These are phyloP conservation scores for Vimba vimba DNA, from an alignment of 2,113 vertebrate species.

Conservation along the genomic window DNA sequence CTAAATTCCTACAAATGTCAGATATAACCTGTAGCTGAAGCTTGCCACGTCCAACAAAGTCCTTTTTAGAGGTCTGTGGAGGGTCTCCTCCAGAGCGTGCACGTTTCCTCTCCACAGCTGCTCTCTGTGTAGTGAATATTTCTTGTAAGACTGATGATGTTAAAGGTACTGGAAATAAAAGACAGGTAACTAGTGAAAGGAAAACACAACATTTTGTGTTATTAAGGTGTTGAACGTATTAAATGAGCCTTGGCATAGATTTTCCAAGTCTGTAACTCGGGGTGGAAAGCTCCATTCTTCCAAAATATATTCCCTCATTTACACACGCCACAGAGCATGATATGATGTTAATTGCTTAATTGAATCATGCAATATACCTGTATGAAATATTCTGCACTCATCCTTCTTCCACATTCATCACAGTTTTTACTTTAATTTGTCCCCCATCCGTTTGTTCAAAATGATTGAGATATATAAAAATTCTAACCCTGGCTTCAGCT, in stretches of 20 bases:
- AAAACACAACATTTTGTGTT: background rate
- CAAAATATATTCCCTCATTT: background rate
- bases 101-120: background rate
- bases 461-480: background rate
- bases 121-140: background rate
- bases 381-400: background rate
- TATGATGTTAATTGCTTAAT: background rate
- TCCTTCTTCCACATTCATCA: background rate
- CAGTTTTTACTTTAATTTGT: background rate
- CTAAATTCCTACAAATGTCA: background rate
- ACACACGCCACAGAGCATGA: background rate
- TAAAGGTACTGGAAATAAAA: background rate
- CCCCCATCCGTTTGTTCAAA: background rate
- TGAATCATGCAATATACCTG: background rate
- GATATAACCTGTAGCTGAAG: background rate
- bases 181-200: background rate
- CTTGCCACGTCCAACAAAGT: background rate
- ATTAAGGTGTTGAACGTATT: background rate
- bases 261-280: background rate
- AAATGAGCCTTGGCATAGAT: background rate
- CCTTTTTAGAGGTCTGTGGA: background rate
- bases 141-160: too few relatives aligned
- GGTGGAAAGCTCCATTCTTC: too few relatives aligned
- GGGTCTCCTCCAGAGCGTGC: background rate
- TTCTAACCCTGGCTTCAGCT: background rate